These are phyloP conservation scores for Tetragnatha versicolor DNA, from an alignment of 1,140 invertebrate species.

Conservation along the genomic window DNA sequence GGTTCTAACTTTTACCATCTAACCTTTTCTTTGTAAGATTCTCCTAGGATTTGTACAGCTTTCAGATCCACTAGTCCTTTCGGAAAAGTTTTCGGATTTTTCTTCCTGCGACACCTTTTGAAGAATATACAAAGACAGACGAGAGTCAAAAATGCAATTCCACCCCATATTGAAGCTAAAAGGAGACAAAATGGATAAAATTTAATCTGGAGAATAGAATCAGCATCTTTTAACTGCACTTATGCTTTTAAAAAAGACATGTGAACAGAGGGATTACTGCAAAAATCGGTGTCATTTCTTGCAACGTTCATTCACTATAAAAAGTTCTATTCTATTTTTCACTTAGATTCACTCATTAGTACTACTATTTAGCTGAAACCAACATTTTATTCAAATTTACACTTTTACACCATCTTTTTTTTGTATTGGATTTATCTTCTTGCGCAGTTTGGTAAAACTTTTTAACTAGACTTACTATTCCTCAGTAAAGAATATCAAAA, in stretches of 20 bases:
- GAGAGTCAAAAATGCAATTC: conserved; percentile 81
- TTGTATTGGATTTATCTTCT: too few relatives aligned
- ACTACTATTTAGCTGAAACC: too few relatives aligned
- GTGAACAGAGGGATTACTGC: too few relatives aligned
- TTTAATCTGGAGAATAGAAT: not conserved
- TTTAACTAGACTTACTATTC: too few relatives aligned
- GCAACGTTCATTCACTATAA: not conserved
- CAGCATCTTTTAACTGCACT: not conserved
- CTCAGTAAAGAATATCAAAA: too few relatives aligned
- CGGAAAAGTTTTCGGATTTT: conserved; percentile 94
- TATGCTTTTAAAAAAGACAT: not conserved
- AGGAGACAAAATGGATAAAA: not conserved
- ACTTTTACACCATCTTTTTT: too few relatives aligned
- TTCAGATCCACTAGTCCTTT: conserved; percentile 94
- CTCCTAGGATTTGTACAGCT: conserved; percentile 92
- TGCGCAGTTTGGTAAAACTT: too few relatives aligned
- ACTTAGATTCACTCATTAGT: too few relatives aligned
- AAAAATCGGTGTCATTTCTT: not conserved
- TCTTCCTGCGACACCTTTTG: conserved; percentile 93
- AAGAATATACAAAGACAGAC: conserved; percentile 93
- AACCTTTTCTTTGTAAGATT: conserved; percentile 97
- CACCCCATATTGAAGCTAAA: conserved; percentile 72
- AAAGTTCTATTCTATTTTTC: not conserved
- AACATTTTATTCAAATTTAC: too few relatives aligned
- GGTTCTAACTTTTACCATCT: not conserved